Conservation (phyloP, 2,113 vertebrate species). For the Trichomycterus rosablanca region DNA sequence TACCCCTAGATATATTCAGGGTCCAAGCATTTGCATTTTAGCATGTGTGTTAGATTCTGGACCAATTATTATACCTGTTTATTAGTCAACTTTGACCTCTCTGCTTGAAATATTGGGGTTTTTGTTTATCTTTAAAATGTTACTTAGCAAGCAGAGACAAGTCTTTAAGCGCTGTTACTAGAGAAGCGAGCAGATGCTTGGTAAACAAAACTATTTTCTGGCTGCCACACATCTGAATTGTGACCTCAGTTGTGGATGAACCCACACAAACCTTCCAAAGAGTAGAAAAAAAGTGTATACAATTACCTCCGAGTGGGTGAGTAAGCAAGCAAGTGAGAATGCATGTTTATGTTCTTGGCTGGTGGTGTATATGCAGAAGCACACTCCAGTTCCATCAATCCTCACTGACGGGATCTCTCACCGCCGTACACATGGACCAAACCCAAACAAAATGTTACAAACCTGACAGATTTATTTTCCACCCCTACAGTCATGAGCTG, state of each 20-base stretch:
- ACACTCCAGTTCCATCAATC: constrained; percentile 10
- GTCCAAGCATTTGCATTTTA: no score
- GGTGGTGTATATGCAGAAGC: constrained; percentile 10
- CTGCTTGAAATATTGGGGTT: no score
- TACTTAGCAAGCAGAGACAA: no score
- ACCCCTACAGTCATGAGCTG: constrained; percentile 3
- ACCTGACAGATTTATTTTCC: constrained; percentile 22
- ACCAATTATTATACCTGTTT: no score
- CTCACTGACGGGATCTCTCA: constrained; percentile 9
- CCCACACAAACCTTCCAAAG: background rate
- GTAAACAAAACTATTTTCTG: constrained; percentile 5
- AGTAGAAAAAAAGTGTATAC: constrained; percentile 10
- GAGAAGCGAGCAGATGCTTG: constrained; percentile 28
- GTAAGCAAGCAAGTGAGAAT: background rate
- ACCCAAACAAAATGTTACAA: background rate
- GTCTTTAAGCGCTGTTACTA: no score
- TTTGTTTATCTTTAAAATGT: no score
- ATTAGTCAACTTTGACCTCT: no score
- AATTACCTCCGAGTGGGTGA: background rate
- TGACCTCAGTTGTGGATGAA: constrained; percentile 17
- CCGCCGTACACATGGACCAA: constrained; percentile 22
- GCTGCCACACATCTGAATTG: constrained; percentile 14
- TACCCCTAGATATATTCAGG: no score
- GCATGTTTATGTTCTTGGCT: background rate
- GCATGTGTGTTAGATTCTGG: no score